Conservation (phyloP, 2,888 invertebrate genomes). For the Pandemis heparana region DNA sequence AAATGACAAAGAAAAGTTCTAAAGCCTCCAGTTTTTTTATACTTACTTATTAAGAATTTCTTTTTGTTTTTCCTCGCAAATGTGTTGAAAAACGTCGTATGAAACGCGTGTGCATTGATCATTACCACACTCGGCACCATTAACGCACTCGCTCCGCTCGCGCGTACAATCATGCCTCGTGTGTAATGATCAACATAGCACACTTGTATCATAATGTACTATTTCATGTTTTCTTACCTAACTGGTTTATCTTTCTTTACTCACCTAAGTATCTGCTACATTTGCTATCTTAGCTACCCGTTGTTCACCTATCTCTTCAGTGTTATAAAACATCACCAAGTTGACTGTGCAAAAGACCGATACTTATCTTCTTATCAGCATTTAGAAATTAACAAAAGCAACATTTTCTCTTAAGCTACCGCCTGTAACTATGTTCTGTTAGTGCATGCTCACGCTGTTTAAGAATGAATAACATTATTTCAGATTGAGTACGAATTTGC, state of each 20-base stretch:
- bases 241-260: neutral
- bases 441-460: neutral
- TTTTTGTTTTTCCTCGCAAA: too few species aligned
- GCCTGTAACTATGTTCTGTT: neutral
- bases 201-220: too few species aligned
- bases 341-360: neutral
- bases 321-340: neutral
- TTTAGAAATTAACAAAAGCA: conserved; percentile 30
- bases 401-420: conserved; percentile 6
- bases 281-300: neutral
- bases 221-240: neutral
- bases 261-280: neutral
- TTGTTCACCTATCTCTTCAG: neutral
- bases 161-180: too few species aligned
- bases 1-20: too few species aligned
- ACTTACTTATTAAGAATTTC: too few species aligned
- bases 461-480: conserved; percentile 14
- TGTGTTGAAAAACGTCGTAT: too few species aligned
- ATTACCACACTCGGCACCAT: too few species aligned
- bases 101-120: too few species aligned
- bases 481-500: conserved; percentile 24
- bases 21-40: too few species aligned
- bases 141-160: too few species aligned
- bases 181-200: too few species aligned
- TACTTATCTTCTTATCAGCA: conserved; percentile 14